phyloP scores from a whole-genome alignment of 2,888 invertebrate genomes.

The Tenthredo mesomela region DNA sequence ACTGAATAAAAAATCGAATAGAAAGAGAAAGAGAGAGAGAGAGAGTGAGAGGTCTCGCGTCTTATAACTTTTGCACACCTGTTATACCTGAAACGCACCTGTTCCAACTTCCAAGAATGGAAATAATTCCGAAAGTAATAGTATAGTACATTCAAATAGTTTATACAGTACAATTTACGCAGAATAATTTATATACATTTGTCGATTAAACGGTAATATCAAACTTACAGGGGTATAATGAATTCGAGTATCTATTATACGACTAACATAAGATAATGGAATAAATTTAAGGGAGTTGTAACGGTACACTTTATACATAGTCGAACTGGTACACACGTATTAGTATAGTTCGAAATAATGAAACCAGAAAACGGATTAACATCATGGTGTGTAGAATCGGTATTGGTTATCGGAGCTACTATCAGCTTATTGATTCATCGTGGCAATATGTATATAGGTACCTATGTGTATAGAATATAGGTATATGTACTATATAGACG shows the following conservation, averaged over 20 bases:
- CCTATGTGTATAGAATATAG: no score
- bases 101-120: neutral
- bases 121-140: neutral
- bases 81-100: neutral
- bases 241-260: neutral
- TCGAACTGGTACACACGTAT: neutral
- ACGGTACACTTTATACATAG: neutral
- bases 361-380: conserved; percentile 25
- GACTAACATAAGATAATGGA: neutral
- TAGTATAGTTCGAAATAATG: neutral
- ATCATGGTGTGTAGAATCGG: neutral
- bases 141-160: no score
- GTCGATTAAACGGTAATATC: neutral
- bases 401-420: conserved; percentile 17
- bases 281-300: neutral
- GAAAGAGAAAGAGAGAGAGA: neutral
- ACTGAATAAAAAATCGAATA: neutral
- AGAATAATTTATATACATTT: no score
- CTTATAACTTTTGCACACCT: neutral
- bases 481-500: neutral
- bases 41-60: neutral
- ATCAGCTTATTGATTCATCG: conserved; percentile 42
- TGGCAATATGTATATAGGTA: neutral
- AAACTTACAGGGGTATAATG: neutral
- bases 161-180: neutral